Evolutionary conservation across 2,797 vertebrate genomes (phyloP).

Genomic region (Falco concolor): DNA sequence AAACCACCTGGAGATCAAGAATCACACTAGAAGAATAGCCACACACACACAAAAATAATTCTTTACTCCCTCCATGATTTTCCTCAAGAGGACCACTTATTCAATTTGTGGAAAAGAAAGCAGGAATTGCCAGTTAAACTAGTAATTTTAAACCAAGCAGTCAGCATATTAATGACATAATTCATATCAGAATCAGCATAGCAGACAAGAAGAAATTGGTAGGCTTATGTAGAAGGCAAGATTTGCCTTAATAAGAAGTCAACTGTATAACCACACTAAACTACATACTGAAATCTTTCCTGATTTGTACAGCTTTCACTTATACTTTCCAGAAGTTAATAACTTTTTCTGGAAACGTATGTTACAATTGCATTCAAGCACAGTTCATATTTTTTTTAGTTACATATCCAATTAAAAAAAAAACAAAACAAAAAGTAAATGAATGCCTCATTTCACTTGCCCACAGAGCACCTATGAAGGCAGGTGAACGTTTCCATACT

Average conservation of each 20-base stretch:
- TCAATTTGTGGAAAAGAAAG: not conserved
- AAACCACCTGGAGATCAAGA: not conserved
- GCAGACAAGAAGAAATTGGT: not conserved
- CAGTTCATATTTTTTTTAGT: conserved; percentile 6
- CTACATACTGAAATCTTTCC: not conserved
- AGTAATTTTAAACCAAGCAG: not conserved
- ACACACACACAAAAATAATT: not conserved
- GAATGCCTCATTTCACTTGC: not conserved
- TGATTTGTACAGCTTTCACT: not conserved
- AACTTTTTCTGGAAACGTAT: not conserved
- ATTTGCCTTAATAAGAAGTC: not conserved
- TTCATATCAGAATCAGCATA: not conserved
- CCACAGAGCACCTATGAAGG: not conserved
- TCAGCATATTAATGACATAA: not conserved
- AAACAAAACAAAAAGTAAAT: not conserved
- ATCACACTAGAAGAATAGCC: not conserved
- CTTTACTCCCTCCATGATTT: not conserved
- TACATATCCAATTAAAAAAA: not conserved
- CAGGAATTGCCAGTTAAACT: not conserved
- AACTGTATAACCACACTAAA: not conserved
- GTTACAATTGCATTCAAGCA: not conserved
- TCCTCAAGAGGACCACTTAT: not conserved
- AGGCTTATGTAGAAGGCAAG: not conserved
- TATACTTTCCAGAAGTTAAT: not conserved
- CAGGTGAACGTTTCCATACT: not conserved